Conservation (phyloP, 2,888 invertebrate species). For the Volucella bombylans region DNA sequence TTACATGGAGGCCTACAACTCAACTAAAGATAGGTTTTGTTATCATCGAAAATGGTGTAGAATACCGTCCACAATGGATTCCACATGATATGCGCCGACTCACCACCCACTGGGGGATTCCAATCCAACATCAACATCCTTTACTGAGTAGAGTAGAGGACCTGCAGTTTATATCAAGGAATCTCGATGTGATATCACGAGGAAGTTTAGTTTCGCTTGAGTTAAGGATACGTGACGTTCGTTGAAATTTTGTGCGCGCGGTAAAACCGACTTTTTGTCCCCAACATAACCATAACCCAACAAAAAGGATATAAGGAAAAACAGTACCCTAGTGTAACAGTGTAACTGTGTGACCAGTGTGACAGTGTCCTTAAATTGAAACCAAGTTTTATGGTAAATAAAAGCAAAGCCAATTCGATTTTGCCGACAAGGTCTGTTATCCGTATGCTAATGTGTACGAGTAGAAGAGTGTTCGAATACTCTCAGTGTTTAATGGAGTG, state of each 20-base stretch:
- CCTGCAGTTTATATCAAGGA: conserved; percentile 55
- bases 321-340: conserved; percentile 49
- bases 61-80: conserved; percentile 52
- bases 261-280: conserved; percentile 24
- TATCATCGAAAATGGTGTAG: background rate
- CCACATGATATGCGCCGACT: conserved; percentile 60
- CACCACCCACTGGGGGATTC: conserved; percentile 50
- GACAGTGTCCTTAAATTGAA: conserved; percentile 32
- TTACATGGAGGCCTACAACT: conserved; percentile 26
- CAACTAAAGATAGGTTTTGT: conserved; percentile 45
- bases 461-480: conserved; percentile 9
- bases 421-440: conserved; percentile 33
- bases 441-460: too few relatives aligned
- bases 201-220: conserved; percentile 69
- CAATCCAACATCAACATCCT: conserved; percentile 38
- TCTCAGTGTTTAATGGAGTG: conserved; percentile 49
- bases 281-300: conserved; percentile 20
- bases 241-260: conserved; percentile 55
- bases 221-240: conserved; percentile 72
- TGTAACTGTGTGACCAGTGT: conserved; percentile 4
- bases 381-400: background rate
- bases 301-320: conserved; percentile 17
- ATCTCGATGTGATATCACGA: conserved; percentile 64
- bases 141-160: conserved; percentile 18
- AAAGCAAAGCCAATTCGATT: background rate